Conservation (phyloP, 2,113 vertebrate species). For the Prietella phreatophila region DNA sequence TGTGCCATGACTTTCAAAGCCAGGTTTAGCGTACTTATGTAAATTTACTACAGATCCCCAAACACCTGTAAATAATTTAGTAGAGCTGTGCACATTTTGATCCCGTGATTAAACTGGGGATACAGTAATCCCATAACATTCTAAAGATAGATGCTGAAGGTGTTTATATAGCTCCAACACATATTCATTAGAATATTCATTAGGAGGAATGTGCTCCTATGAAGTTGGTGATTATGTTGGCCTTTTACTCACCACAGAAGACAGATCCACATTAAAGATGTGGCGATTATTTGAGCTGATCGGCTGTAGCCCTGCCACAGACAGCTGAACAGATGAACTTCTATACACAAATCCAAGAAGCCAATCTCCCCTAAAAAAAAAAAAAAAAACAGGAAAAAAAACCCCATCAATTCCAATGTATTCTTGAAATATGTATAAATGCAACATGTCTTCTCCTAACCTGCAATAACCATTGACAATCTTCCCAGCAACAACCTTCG, state of each 20-base stretch:
- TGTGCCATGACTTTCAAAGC: not conserved
- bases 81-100: not conserved
- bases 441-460: slow-evolving; percentile 61
- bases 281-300: slow-evolving; percentile 79
- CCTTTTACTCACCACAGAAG: slow-evolving; percentile 81
- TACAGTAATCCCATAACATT: not conserved
- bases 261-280: slow-evolving; percentile 91
- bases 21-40: not conserved
- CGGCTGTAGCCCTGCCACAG: slow-evolving; percentile 89
- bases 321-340: slow-evolving; percentile 84
- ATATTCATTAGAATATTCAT: not conserved
- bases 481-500: slow-evolving; percentile 85
- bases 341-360: slow-evolving; percentile 93
- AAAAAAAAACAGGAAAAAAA: slow-evolving; percentile 16
- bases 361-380: slow-evolving; percentile 86
- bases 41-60: not conserved
- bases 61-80: not conserved
- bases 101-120: not conserved
- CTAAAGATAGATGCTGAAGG: not conserved
- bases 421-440: not conserved
- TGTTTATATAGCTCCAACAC: not conserved
- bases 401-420: not conserved
- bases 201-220: not conserved
- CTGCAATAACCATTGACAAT: slow-evolving; percentile 95
- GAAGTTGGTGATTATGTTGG: not conserved